Percentiles rank a stretch among this genome's conserved stretches.
These are phyloP conservation scores for Apis cerana DNA, from an alignment of 1,140 invertebrate genomes.

Conservation along the genomic window DNA sequence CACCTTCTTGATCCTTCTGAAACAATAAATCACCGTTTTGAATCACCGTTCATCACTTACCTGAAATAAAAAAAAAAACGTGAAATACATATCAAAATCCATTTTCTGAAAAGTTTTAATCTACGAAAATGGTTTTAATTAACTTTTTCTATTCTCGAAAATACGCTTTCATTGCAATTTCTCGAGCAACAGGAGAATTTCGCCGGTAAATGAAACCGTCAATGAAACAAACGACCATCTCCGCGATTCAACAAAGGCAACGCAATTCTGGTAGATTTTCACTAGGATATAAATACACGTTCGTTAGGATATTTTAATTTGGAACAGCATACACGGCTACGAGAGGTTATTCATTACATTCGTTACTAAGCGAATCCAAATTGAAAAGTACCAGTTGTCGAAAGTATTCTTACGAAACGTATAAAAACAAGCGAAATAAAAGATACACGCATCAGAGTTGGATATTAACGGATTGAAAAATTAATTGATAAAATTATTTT, in stretches of 20 bases:
- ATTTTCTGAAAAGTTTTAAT: not conserved
- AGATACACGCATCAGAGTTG: not conserved
- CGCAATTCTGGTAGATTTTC: not conserved
- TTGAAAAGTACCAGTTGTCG: not conserved
- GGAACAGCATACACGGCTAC: not conserved
- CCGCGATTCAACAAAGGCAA: not conserved
- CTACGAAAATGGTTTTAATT: not conserved
- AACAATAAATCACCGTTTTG: not conserved
- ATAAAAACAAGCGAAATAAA: not conserved
- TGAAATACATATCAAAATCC: not conserved
- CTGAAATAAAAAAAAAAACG: constrained; percentile 1
- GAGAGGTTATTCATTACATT: not conserved
- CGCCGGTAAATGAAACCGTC: not conserved
- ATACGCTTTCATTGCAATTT: not conserved
- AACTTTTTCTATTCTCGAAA: not conserved
- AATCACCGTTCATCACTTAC: not conserved
- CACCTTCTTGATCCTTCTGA: not conserved
- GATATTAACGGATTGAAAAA: too few relatives aligned
- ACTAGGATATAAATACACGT: not conserved
- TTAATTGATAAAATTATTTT: too few relatives aligned
- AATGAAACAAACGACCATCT: not conserved
- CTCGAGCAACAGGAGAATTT: not conserved
- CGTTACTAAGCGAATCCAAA: not conserved
- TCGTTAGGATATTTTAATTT: not conserved
- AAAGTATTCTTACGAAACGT: not conserved